phyloP scores from a whole-genome alignment of 2,113 vertebrate genomes.

The Strigops habroptila region DNA sequence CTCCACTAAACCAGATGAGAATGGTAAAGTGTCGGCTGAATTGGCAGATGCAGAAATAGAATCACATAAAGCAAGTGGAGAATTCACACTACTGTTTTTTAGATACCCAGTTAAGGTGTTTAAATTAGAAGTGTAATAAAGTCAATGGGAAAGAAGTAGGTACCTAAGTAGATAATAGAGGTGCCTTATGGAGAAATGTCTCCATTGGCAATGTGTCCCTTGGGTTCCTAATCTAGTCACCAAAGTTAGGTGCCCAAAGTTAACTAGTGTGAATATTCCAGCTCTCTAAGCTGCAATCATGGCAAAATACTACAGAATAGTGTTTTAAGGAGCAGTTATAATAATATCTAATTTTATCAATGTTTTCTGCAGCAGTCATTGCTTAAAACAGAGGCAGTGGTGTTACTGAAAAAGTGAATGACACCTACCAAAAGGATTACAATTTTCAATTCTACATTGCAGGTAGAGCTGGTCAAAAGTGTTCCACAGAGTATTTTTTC shows the following conservation, averaged over 20 bases:
- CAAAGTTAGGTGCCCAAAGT: not conserved
- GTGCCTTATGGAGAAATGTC: not conserved
- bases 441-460: not conserved
- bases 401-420: not conserved
- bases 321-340: not conserved
- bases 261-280: not conserved
- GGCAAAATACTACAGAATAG: not conserved
- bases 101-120: not conserved
- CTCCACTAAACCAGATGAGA: not conserved
- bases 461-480: not conserved
- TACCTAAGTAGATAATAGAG: not conserved
- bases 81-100: not conserved
- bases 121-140: not conserved
- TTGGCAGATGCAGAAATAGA: not conserved
- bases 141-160: not conserved
- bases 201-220: not conserved
- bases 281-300: not conserved
- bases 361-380: not conserved
- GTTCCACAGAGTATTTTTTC: not conserved
- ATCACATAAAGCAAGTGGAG: not conserved
- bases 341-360: not conserved
- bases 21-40: not conserved
- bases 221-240: not conserved
- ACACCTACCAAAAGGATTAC: not conserved
- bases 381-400: not conserved